Evolutionary conservation across 2,113 vertebrate species (phyloP).

Genomic region (Eclectus roratus): DNA sequence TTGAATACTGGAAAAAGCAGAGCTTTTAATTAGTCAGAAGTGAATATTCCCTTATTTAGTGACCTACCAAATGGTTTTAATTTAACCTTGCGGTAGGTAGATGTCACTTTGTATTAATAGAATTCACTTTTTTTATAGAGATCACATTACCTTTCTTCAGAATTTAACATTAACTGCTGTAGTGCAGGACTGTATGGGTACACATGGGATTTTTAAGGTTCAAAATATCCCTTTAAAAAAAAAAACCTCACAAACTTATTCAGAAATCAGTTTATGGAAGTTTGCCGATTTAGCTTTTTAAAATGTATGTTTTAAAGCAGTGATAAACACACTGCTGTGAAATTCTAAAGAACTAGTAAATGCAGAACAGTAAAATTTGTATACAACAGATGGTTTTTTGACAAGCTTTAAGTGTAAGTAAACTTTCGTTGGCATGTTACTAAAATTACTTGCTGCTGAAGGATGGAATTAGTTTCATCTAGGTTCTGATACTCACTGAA

Average conservation of each 20-base stretch:
- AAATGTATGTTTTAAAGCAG: not conserved
- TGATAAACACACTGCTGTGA: fast-evolving
- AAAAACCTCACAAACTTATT: not conserved
- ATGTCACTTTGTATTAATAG: slow-evolving; percentile 56
- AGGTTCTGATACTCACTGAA: not conserved
- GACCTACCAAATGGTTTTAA: slow-evolving; percentile 57
- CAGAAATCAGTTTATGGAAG: not conserved
- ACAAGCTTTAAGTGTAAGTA: not conserved
- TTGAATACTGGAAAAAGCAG: slow-evolving; percentile 24
- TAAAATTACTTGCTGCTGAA: not conserved
- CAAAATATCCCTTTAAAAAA: not conserved
- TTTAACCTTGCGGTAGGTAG: slow-evolving; percentile 60
- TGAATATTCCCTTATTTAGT: slow-evolving; percentile 59
- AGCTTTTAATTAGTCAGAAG: slow-evolving; percentile 59
- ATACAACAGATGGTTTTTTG: not conserved
- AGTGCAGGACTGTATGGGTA: not conserved
- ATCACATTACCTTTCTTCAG: slow-evolving; percentile 3
- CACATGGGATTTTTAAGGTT: not conserved
- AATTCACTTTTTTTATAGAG: slow-evolving; percentile 12
- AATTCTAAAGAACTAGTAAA: not conserved
- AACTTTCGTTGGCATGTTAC: not conserved
- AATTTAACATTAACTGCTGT: slow-evolving; percentile 2
- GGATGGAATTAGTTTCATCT: not conserved
- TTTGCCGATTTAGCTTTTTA: not conserved
- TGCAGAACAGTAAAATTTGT: not conserved